Conservation (phyloP, 2,113 vertebrate genomes). For the Toxotes chatareus region DNA sequence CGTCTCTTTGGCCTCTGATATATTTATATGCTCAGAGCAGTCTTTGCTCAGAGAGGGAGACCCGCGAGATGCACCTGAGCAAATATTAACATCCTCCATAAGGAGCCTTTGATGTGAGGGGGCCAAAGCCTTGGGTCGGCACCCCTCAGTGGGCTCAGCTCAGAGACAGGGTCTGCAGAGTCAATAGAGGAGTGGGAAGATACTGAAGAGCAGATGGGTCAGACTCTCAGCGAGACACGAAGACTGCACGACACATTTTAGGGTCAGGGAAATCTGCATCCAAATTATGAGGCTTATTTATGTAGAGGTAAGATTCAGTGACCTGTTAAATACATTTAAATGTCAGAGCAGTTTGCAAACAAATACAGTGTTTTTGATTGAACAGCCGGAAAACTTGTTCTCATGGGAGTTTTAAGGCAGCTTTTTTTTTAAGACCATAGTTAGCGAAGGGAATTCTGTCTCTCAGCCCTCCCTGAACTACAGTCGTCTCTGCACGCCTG, state of each 20-base stretch:
- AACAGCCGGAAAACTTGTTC: not conserved
- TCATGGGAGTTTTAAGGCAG: constrained; percentile 20
- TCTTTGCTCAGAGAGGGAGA: constrained; percentile 73
- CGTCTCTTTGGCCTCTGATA: constrained; percentile 77
- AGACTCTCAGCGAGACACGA: constrained; percentile 55
- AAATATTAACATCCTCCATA: constrained; percentile 84
- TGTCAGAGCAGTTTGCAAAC: constrained; percentile 18
- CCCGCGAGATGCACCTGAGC: constrained; percentile 81
- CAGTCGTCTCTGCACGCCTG: constrained; percentile 25
- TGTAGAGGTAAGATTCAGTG: constrained; percentile 16
- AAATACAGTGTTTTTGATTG: constrained; percentile 2
- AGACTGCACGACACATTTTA: constrained; percentile 20
- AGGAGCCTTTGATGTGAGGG: constrained; percentile 80
- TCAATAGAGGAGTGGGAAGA: constrained; percentile 72
- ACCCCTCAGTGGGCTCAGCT: constrained; percentile 64
- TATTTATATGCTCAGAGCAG: constrained; percentile 79
- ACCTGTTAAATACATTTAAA: constrained; percentile 11
- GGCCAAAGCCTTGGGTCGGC: constrained; percentile 73
- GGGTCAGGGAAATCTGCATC: constrained; percentile 46
- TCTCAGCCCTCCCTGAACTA: constrained; percentile 38
- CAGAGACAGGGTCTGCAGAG: constrained; percentile 50
- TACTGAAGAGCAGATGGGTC: constrained; percentile 64
- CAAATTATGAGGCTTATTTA: constrained; percentile 19
- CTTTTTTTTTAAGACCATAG: constrained; percentile 21
- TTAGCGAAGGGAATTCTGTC: constrained; percentile 33